A percentile compares a stretch with the other conserved stretches of the same genome.
Conservation (phyloP, 2,113 vertebrate genomes). For the Poeciliopsis prolifica region DNA sequence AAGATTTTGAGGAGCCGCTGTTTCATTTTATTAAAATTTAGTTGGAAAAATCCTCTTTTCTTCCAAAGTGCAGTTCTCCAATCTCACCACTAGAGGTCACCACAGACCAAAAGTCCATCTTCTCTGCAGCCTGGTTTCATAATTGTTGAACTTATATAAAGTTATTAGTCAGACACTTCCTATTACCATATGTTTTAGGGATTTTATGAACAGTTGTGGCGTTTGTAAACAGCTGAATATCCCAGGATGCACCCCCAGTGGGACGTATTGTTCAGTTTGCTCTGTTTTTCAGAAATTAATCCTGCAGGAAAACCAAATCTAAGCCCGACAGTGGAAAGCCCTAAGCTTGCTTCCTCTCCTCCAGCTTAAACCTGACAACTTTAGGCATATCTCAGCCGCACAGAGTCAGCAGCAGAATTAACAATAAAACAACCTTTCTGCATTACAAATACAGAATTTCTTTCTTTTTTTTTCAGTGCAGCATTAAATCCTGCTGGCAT, state of each 20-base stretch:
- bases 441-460: not conserved
- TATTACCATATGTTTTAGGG: slow-evolving; percentile 11
- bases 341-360: slow-evolving; percentile 2
- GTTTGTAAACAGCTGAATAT: not conserved
- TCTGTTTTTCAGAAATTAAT: not conserved
- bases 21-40: not conserved
- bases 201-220: slow-evolving; percentile 5
- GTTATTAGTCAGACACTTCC: slow-evolving; percentile 47
- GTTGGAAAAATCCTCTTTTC: not conserved
- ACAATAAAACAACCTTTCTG: too few relatives aligned
- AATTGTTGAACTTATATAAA: slow-evolving; percentile 60
- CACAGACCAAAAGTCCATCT: not conserved
- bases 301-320: not conserved
- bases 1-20: not conserved
- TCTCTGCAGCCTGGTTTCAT: slow-evolving; percentile 39
- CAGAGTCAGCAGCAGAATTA: not conserved
- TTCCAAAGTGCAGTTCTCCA: not conserved
- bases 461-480: not conserved
- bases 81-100: slow-evolving; percentile 57
- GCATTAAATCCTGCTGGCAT: slow-evolving; percentile 3
- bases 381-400: not conserved
- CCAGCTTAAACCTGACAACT: not conserved
- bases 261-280: not conserved
- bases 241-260: not conserved
- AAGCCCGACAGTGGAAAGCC: not conserved